Percentiles rank a stretch among this genome's conserved stretches.
phyloP scores from a whole-genome alignment of 2,888 invertebrate genomes.

The Drosophila basisetae region DNA sequence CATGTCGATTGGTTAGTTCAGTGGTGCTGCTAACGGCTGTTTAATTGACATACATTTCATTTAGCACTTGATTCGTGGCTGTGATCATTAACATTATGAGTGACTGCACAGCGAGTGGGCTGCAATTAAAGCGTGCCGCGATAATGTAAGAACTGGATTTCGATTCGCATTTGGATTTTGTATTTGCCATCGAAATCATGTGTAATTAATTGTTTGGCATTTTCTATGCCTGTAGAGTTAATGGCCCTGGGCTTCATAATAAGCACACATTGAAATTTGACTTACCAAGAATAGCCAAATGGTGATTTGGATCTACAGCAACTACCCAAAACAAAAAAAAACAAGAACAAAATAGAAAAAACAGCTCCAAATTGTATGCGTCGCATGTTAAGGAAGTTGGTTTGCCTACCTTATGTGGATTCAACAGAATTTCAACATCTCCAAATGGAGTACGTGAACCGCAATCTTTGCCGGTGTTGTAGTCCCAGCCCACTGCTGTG shows the following conservation, averaged over 20 bases:
- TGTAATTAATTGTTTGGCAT: conserved; percentile 54
- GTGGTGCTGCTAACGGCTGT: conserved; percentile 46
- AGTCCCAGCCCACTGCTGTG: conserved; percentile 19
- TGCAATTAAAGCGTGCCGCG: conserved; percentile 25
- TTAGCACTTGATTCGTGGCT: conserved; percentile 41
- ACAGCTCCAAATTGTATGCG: conserved; percentile 37
- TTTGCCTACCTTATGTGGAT: conserved; percentile 48
- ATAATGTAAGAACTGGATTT: conserved; percentile 42
- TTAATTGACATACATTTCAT: conserved; percentile 62
- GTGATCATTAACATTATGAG: conserved; percentile 53
- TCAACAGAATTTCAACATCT: conserved; percentile 47
- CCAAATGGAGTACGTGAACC: conserved; percentile 45
- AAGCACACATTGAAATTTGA: conserved; percentile 21
- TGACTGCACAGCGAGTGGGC: conserved; percentile 32
- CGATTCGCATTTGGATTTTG: not conserved
- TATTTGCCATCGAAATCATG: conserved; percentile 31
- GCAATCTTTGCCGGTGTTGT: not conserved
- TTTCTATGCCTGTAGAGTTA: conserved; percentile 45
- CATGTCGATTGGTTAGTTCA: not conserved
- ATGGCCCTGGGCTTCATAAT: conserved; percentile 30
- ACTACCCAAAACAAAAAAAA: conserved; percentile 14
- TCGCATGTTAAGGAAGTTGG: conserved; percentile 63
- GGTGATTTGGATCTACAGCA: conserved; percentile 11
- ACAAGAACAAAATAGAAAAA: conserved; percentile 10
- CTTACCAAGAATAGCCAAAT: conserved; percentile 26